These are phyloP conservation scores for Lochmaea capreae DNA, from an alignment of 2,888 invertebrate species.

Conservation along the genomic window DNA sequence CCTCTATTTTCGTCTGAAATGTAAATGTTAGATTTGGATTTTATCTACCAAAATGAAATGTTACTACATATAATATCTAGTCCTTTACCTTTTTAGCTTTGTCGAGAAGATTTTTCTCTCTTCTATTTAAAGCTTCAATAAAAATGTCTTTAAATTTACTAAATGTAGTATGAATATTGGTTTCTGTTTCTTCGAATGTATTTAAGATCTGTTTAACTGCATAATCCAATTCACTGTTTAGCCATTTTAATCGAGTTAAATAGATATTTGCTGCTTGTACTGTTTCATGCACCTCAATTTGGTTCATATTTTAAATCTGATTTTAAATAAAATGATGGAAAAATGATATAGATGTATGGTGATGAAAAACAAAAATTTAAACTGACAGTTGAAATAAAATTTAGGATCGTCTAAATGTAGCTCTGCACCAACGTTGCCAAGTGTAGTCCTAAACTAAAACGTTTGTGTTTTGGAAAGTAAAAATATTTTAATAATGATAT, in stretches of 20 bases:
- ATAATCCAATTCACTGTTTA: constrained; percentile 54
- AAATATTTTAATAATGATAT: no score
- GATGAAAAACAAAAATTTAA: constrained; percentile 10
- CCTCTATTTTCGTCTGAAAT: constrained; percentile 58
- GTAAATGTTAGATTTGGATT: background rate
- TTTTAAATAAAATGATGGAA: background rate
- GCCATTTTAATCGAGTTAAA: constrained; percentile 51
- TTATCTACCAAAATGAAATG: background rate
- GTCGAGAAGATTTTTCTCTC: constrained; percentile 54
- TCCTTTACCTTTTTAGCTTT: constrained; percentile 51
- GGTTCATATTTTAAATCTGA: constrained; percentile 46
- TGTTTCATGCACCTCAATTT: constrained; percentile 56
- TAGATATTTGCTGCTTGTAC: constrained; percentile 58
- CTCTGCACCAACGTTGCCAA: no score
- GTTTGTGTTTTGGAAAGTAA: no score
- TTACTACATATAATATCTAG: background rate
- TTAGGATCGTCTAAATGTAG: no score
- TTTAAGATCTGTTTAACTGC: constrained; percentile 57
- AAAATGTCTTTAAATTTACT: constrained; percentile 52
- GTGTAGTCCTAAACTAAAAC: no score
- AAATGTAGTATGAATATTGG: constrained; percentile 56
- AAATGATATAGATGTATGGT: background rate
- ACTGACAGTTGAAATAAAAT: background rate
- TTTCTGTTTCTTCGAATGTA: constrained; percentile 58
- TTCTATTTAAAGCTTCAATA: constrained; percentile 51